A percentile compares a stretch with the other conserved stretches of the same genome.
Conservation (phyloP, 2,888 invertebrate species). For the Nebria brevicollis region DNA sequence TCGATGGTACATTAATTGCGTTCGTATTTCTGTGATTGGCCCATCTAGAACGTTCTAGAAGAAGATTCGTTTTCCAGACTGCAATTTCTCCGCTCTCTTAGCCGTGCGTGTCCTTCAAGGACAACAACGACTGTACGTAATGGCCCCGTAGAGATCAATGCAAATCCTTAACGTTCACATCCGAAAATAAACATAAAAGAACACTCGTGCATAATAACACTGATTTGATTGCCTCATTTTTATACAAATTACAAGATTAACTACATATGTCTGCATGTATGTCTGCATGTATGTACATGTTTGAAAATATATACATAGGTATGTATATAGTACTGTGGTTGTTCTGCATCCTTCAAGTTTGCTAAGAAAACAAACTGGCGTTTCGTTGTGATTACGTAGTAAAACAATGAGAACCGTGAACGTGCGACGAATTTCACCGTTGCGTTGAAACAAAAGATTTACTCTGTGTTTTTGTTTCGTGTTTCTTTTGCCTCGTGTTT, state of each 20-base stretch:
- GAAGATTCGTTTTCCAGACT: neutral
- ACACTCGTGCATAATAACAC: no score
- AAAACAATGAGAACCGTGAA: slow-evolving; percentile 41
- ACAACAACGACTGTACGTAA: slow-evolving; percentile 16
- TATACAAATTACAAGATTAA: no score
- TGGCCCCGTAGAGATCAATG: slow-evolving; percentile 39
- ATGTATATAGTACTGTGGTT: neutral
- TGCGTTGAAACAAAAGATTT: slow-evolving; percentile 37
- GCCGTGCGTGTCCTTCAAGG: slow-evolving; percentile 31
- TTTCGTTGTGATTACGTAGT: slow-evolving; percentile 42
- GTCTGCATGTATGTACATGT: neutral
- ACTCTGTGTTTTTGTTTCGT: slow-evolving; percentile 42
- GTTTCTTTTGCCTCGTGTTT: slow-evolving; percentile 37
- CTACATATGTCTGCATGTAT: no score
- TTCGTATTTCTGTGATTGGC: no score
- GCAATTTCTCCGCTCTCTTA: slow-evolving; percentile 37
- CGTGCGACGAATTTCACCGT: slow-evolving; percentile 40
- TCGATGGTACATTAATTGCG: no score
- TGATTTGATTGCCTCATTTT: no score
- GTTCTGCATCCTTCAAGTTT: neutral
- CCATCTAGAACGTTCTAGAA: no score
- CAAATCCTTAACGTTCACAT: slow-evolving; percentile 33
- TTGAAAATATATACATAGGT: neutral
- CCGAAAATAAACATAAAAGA: slow-evolving; percentile 29
- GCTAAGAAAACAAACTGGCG: slow-evolving; percentile 38